phyloP scores from a whole-genome alignment of 2,797 vertebrate genomes.

The Taeniopygia guttata region DNA sequence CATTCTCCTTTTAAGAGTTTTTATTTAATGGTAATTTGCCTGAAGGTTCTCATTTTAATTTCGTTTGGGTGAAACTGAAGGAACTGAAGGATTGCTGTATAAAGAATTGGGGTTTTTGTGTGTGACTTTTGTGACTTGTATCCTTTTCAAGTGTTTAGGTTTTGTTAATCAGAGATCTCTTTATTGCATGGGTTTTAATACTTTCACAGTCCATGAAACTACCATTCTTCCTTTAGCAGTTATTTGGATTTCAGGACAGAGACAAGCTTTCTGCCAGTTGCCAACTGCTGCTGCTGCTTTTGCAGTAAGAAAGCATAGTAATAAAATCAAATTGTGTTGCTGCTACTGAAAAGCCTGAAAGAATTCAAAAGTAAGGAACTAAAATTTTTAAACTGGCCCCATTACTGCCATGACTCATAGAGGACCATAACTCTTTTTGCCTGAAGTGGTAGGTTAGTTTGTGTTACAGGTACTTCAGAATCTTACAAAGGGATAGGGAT shows the following conservation, averaged over 20 bases:
- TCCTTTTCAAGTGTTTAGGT: constrained; percentile 22
- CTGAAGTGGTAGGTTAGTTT: neutral
- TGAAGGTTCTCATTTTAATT: constrained; percentile 66
- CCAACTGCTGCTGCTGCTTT: constrained; percentile 37
- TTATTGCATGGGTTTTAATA: constrained; percentile 24
- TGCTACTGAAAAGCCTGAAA: neutral
- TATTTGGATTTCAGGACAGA: constrained; percentile 22
- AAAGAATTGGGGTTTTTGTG: neutral
- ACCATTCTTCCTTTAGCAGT: constrained; percentile 1
- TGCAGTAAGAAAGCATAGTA: neutral
- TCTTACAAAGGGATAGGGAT: neutral
- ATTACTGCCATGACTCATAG: neutral
- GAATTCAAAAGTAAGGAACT: constrained; percentile 1
- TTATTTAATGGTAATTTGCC: constrained; percentile 49
- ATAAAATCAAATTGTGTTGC: neutral
- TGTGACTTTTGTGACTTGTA: neutral
- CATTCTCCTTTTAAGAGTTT: constrained; percentile 60
- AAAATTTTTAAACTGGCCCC: neutral
- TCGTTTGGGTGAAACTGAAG: constrained; percentile 30
- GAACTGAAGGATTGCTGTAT: neutral
- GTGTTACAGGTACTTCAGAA: neutral
- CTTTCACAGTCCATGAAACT: neutral
- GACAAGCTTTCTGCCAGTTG: constrained; percentile 15
- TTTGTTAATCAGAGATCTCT: constrained; percentile 41
- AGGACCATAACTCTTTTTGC: neutral